A percentile compares a stretch with the other conserved stretches of the same genome.
Evolutionary conservation across 2,113 vertebrate genomes (phyloP).

Genomic region (Oreochromis aureus): DNA sequence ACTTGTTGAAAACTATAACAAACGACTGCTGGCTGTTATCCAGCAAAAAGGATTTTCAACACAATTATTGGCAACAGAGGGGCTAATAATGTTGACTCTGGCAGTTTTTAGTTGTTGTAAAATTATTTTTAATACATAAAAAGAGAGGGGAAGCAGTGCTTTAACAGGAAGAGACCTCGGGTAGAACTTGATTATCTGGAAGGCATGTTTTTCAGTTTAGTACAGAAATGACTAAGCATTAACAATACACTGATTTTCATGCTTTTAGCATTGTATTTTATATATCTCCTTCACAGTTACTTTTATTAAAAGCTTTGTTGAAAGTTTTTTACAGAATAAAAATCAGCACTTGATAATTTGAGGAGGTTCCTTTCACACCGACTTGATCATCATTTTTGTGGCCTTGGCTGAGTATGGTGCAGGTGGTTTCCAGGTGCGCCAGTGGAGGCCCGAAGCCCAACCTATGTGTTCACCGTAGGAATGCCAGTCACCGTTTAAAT

Average conservation of each 20-base stretch:
- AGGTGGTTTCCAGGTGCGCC: constrained; percentile 59
- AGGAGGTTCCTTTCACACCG: background rate
- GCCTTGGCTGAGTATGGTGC: constrained; percentile 29
- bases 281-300: background rate
- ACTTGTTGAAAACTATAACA: background rate
- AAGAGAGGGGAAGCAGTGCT: background rate
- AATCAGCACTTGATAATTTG: background rate
- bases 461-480: background rate
- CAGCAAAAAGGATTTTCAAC: background rate
- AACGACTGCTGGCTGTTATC: background rate
- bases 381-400: constrained; percentile 55
- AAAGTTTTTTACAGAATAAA: background rate
- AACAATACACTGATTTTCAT: background rate
- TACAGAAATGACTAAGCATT: background rate
- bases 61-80: background rate
- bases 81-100: background rate
- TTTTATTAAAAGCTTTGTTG: background rate
- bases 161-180: background rate
- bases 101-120: background rate
- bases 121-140: background rate
- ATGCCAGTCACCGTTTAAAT: constrained; percentile 56
- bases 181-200: background rate
- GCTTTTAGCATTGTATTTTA: background rate
- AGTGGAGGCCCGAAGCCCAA: constrained; percentile 63
- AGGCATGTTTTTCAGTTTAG: background rate